Conservation (phyloP, 2,797 vertebrate species). For the Ara ararauna region DNA sequence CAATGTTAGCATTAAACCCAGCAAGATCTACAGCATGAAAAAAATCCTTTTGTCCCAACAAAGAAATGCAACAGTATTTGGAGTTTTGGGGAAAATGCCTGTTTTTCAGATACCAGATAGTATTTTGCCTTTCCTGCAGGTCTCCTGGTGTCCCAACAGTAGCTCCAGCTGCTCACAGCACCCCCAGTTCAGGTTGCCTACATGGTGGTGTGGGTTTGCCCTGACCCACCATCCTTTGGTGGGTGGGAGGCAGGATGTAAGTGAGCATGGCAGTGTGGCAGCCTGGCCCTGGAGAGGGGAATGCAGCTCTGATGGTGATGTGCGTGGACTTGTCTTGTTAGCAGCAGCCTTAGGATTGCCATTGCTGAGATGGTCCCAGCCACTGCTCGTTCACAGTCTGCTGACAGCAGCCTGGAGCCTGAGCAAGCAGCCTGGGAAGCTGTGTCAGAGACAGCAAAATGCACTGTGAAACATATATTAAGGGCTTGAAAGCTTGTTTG, state of each 20-base stretch:
- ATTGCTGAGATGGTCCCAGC: background rate
- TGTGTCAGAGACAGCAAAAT: background rate
- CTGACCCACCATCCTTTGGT: background rate
- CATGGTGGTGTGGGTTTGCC: rapidly evolving
- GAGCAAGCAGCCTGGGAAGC: background rate
- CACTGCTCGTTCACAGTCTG: conserved; percentile 17
- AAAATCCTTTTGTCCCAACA: rapidly evolving
- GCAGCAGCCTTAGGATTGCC: background rate
- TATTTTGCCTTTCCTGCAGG: background rate
- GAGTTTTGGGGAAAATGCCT: background rate
- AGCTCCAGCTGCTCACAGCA: background rate
- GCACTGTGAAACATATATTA: background rate
- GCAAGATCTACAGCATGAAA: background rate
- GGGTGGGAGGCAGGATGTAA: background rate
- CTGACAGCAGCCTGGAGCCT: conserved; percentile 9
- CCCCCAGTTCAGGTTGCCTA: background rate
- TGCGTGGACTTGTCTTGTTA: background rate
- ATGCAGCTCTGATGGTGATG: background rate
- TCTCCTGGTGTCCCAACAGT: background rate
- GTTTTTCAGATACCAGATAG: background rate
- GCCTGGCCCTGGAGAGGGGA: background rate
- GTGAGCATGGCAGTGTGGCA: rapidly evolving
- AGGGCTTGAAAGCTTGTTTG: background rate
- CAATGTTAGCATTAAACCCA: background rate
- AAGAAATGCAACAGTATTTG: background rate